Conservation (phyloP, 2,797 vertebrate genomes). For the Bufotes viridis region DNA sequence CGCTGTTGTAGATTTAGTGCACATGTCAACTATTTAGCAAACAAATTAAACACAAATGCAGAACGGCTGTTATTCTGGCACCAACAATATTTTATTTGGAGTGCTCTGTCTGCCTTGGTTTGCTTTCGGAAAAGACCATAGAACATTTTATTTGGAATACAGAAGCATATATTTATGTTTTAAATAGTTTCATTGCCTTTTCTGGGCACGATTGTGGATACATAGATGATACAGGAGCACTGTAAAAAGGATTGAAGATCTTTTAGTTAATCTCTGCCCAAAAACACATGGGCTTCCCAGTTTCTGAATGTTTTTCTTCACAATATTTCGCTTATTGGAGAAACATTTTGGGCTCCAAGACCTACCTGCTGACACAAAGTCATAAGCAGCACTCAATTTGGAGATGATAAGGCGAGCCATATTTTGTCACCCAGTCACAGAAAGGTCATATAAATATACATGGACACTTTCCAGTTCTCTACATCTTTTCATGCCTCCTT, state of each 20-base stretch:
- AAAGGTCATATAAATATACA: too few relatives aligned
- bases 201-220: slow-evolving; percentile 5
- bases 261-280: neutral
- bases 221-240: neutral
- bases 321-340: too few relatives aligned
- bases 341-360: too few relatives aligned
- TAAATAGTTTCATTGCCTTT: slow-evolving; percentile 13
- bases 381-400: too few relatives aligned
- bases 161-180: slow-evolving; percentile 42
- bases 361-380: too few relatives aligned
- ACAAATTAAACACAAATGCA: slow-evolving; percentile 45
- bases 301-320: too few relatives aligned
- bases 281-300: neutral
- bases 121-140: slow-evolving; percentile 18
- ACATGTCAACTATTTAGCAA: slow-evolving; percentile 50
- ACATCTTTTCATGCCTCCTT: too few relatives aligned
- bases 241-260: neutral
- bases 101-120: neutral
- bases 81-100: slow-evolving; percentile 37
- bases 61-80: slow-evolving; percentile 46
- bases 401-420: too few relatives aligned
- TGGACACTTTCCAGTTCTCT: too few relatives aligned
- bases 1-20: slow-evolving; percentile 27
- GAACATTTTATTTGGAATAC: slow-evolving; percentile 34
- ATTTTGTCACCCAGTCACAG: too few relatives aligned